These are phyloP conservation scores for Pyxicephalus adspersus DNA, from an alignment of 2,113 vertebrate species.

Conservation along the genomic window DNA sequence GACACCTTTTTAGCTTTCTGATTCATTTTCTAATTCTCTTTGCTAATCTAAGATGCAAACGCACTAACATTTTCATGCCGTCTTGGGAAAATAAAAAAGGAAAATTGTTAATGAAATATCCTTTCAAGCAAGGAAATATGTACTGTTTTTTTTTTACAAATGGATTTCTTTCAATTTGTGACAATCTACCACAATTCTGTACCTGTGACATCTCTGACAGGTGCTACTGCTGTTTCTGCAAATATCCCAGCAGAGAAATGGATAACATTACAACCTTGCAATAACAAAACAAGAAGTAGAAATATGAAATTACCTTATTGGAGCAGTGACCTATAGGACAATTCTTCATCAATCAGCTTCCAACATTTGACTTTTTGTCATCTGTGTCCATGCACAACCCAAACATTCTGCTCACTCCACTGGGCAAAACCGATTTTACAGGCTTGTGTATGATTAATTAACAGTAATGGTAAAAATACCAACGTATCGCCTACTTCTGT, in stretches of 20 bases:
- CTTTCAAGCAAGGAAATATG: background rate
- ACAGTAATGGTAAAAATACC: too few species aligned
- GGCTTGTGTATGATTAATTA: too few species aligned
- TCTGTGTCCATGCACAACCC: too few species aligned
- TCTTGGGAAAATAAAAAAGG: background rate
- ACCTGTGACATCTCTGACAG: background rate
- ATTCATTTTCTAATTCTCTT: background rate
- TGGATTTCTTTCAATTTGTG: background rate
- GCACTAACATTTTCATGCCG: background rate
- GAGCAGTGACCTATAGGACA: too few species aligned
- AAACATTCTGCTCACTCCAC: too few species aligned
- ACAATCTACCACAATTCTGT: background rate
- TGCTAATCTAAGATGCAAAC: constrained; percentile 10
- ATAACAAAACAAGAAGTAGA: too few species aligned
- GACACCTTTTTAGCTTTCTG: constrained; percentile 1
- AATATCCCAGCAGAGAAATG: background rate
- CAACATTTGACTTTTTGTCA: too few species aligned
- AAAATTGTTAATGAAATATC: background rate
- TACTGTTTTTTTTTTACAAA: background rate
- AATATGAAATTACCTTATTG: too few species aligned
- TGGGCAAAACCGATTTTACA: too few species aligned
- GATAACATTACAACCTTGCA: too few species aligned
- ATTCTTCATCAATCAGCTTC: too few species aligned
- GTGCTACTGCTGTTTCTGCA: background rate
- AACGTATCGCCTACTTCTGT: too few species aligned